Base-by-base conservation (phyloP, 2,888 invertebrate genomes). In the Drosophila multiciliata region DNA sequence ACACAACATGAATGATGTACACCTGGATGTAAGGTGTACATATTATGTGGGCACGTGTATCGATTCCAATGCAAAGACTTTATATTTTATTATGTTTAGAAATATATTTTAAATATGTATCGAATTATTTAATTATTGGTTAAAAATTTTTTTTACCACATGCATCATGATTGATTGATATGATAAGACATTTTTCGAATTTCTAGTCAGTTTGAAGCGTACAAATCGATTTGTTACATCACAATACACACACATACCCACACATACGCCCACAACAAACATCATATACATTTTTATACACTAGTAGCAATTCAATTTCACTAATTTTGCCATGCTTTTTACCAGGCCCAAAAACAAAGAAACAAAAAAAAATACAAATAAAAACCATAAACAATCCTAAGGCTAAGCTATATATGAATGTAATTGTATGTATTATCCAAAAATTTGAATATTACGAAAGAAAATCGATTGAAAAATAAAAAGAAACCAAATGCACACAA, bases 11-110 rank as follows among this genome's bases (percentile, higher is more conserved):
- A 61, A 33, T 17, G 32, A 62, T 33, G 45, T 49, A 77, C 65
- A 55, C 59, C 61, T 66, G 26, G 62, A 73, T 68, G 52, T 54
- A 69, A 29, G 66, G 40, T 49, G 42, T 42, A 15, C 11, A 23
- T 9, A 36, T 5, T 5, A 7, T 40, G 32, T 36, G 29, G 5
- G 55, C 64, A 52, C 62, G 40, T 80, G 70, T 66, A 70, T 69
- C 62, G 69, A 88, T 84, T 87, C 86, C 87, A 84, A 82, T 84
- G 76, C 77, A 84, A 85, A 82, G 88, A 85, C 88, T 84, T 87
- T 76, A 73, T 66, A 60, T 75, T 63, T 61, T 62, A 68, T 68
- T 82, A 81, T 78, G 78, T 77, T 73, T 73, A 81, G 49, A 52
- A 52, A 70, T 81, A 76, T 65, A 69, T 61, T 61, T 58, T 75